Conservation (phyloP, 2,113 vertebrate species). For the Choloepus hoffmanni region DNA sequence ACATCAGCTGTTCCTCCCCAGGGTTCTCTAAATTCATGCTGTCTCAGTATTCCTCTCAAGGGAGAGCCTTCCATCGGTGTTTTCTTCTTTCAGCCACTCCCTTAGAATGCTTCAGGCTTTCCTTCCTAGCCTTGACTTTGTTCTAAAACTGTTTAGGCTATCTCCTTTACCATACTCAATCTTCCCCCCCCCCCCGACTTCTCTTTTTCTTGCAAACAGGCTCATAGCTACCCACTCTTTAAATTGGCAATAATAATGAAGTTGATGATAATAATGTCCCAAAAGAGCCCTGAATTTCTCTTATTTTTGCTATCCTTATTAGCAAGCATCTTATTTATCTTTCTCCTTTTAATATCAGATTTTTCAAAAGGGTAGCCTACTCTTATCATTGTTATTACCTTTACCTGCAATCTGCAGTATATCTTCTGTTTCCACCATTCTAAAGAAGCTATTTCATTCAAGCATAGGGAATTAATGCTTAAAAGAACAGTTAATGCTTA, state of each 20-base stretch:
- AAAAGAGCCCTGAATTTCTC: not conserved
- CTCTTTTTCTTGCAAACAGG: not conserved
- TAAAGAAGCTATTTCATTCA: constrained; percentile 8
- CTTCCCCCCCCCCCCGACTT: not conserved
- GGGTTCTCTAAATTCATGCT: not conserved
- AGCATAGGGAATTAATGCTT: too few relatives aligned
- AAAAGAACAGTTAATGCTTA: too few relatives aligned
- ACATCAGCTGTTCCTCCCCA: not conserved
- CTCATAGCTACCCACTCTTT: not conserved
- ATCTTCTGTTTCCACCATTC: not conserved
- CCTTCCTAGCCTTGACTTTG: not conserved
- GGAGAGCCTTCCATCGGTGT: not conserved
- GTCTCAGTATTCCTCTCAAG: not conserved
- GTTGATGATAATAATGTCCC: not conserved
- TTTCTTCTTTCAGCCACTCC: not conserved
- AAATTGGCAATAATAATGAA: not conserved
- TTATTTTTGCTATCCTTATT: constrained; percentile 22
- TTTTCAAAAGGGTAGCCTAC: not conserved
- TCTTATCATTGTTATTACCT: constrained; percentile 44
- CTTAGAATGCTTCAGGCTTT: constrained; percentile 6
- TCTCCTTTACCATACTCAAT: not conserved
- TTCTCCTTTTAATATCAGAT: not conserved
- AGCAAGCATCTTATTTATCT: not conserved
- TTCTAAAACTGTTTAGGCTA: constrained; percentile 21
- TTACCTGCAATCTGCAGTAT: not conserved